Evolutionary conservation across 1,140 invertebrate genomes (phyloP).

Genomic region (Drosophila jambulina): DNA sequence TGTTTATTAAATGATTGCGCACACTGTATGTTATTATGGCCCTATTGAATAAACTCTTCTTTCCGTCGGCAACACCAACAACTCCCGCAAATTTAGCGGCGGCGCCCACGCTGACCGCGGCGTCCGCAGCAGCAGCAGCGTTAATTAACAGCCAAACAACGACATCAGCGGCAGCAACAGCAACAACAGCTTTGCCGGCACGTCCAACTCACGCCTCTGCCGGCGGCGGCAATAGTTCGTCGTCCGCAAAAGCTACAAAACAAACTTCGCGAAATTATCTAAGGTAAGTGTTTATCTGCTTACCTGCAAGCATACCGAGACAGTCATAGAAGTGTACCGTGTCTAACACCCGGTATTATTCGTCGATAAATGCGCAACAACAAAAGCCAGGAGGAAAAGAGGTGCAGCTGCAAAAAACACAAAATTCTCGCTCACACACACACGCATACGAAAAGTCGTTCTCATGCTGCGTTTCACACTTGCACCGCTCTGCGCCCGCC

Average conservation of each 20-base stretch:
- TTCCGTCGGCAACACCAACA: conserved; percentile 76
- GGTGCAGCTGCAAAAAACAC: conserved; percentile 57
- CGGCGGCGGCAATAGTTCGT: conserved; percentile 68
- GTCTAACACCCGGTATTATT: conserved; percentile 52
- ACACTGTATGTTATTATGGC: conserved; percentile 81
- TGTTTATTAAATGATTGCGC: conserved; percentile 81
- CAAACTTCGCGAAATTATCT: conserved; percentile 85
- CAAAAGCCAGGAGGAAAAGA: conserved; percentile 20
- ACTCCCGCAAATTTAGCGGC: conserved; percentile 40
- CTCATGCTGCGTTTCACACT: conserved; percentile 54
- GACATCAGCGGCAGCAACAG: conserved; percentile 34
- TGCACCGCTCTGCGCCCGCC: not conserved
- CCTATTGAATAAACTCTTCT: conserved; percentile 84
- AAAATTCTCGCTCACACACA: conserved; percentile 5
- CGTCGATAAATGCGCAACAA: conserved; percentile 38
- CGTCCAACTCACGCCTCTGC: conserved; percentile 65
- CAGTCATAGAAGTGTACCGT: conserved; percentile 14
- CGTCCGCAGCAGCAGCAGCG: conserved; percentile 42
- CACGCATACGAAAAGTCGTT: conserved; percentile 36
- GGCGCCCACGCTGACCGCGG: conserved; percentile 53
- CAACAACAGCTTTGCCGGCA: conserved; percentile 70
- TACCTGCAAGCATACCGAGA: conserved; percentile 8
- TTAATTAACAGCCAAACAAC: conserved; percentile 36
- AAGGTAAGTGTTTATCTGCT: conserved; percentile 77
- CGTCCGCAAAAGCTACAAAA: conserved; percentile 76